A percentile compares a stretch with the other conserved stretches of the same genome.
Evolutionary conservation across 2,888 invertebrate genomes (phyloP).

Genomic region (Euzophera pinguis): DNA sequence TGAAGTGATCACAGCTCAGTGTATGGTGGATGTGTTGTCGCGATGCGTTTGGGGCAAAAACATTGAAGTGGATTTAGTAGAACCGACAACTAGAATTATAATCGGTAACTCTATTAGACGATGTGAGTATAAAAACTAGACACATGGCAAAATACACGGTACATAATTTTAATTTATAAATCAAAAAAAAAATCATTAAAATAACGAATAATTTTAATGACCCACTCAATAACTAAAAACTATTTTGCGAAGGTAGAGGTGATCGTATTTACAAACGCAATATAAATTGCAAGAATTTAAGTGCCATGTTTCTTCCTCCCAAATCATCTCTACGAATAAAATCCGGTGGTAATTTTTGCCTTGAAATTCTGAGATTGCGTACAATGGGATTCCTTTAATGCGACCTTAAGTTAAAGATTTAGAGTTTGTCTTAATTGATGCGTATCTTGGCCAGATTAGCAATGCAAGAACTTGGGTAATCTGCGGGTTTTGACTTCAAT

Average conservation of each 20-base stretch:
- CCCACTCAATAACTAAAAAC: too few species aligned
- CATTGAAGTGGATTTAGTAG: constrained; percentile 6
- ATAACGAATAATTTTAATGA: too few species aligned
- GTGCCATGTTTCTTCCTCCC: too few species aligned
- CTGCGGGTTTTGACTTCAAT: background rate
- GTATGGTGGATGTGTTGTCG: constrained; percentile 25
- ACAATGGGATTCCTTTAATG: constrained; percentile 43
- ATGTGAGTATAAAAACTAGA: too few species aligned
- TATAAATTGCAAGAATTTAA: too few species aligned
- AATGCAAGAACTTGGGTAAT: constrained; percentile 19
- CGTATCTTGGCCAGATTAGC: constrained; percentile 35
- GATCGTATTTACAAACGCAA: too few species aligned
- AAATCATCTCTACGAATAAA: background rate
- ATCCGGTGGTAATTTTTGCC: constrained; percentile 28
- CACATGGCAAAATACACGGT: too few species aligned
- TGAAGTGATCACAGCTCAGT: constrained; percentile 19
- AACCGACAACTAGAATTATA: background rate
- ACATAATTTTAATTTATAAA: too few species aligned
- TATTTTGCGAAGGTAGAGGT: too few species aligned
- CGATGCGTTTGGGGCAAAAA: constrained; percentile 32
- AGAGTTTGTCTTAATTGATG: constrained; percentile 41
- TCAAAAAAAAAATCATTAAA: too few species aligned
- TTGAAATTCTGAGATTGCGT: constrained; percentile 42
- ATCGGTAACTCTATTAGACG: too few species aligned
- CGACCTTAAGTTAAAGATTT: constrained; percentile 38